phyloP scores from a whole-genome alignment of 2,888 invertebrate genomes.

The Strigamia crassipes region DNA sequence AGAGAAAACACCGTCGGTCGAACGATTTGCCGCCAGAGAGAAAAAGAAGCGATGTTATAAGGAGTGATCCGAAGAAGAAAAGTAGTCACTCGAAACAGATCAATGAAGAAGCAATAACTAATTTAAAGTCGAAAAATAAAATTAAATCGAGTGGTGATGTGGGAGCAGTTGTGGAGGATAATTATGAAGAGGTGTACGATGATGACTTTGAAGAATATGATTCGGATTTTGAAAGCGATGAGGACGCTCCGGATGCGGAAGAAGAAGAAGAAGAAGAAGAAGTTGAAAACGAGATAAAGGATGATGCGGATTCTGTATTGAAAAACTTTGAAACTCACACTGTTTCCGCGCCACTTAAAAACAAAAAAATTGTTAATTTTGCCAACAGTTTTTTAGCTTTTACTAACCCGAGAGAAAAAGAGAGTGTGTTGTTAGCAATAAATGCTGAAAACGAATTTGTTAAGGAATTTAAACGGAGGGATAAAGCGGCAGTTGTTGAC shows the following conservation, averaged over 20 bases:
- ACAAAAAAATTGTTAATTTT: no score
- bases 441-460: not conserved
- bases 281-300: not conserved
- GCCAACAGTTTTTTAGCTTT: not conserved
- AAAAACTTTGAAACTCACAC: no score
- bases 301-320: no score
- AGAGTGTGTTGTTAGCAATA: not conserved
- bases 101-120: no score
- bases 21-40: not conserved
- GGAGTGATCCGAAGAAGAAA: not conserved
- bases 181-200: not conserved
- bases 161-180: not conserved
- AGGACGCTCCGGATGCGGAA: not conserved
- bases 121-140: no score
- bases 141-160: not conserved
- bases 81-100: no score
- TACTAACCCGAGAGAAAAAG: not conserved
- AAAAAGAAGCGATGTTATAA: not conserved
- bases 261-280: no score
- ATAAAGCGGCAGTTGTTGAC: no score
- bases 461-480: no score
- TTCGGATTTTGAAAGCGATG: conserved; percentile 44
- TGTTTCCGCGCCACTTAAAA: no score
- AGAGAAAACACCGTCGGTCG: not conserved
- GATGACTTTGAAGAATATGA: conserved; percentile 45